Evolutionary conservation across 2,888 invertebrate genomes (phyloP).

Genomic region (Drosophila monieri): DNA sequence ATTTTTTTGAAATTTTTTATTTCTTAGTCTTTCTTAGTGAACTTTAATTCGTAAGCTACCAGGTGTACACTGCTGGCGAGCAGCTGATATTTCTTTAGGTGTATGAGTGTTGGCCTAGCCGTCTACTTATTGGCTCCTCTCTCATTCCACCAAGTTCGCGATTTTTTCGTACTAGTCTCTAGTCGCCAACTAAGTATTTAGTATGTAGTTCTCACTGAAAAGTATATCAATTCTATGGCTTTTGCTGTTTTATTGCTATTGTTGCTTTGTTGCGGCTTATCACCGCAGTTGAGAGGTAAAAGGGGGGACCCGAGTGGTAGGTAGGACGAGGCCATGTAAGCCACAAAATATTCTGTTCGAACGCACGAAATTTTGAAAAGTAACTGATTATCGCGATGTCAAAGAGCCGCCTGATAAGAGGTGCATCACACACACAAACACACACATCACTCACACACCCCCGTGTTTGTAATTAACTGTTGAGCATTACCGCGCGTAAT

Average conservation of each 20-base stretch:
- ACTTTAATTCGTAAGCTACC: background rate
- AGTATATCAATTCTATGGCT: slow-evolving; percentile 36
- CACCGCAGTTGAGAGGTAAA: slow-evolving; percentile 19
- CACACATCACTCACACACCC: slow-evolving; percentile 9
- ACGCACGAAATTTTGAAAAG: slow-evolving; percentile 47
- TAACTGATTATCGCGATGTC: slow-evolving; percentile 52
- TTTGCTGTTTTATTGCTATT: slow-evolving; percentile 2
- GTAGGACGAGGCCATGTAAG: slow-evolving; percentile 53
- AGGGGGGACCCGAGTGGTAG: slow-evolving; percentile 18
- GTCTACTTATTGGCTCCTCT: slow-evolving; percentile 29
- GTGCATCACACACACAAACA: slow-evolving; percentile 2
- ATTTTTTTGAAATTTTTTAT: background rate
- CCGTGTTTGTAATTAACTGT: slow-evolving; percentile 35
- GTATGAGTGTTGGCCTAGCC: slow-evolving; percentile 29
- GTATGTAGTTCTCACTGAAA: slow-evolving; percentile 30
- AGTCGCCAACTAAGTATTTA: slow-evolving; percentile 26
- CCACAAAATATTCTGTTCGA: slow-evolving; percentile 55
- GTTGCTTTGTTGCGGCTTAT: slow-evolving; percentile 53
- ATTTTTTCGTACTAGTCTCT: slow-evolving; percentile 13
- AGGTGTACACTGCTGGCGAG: slow-evolving; percentile 3
- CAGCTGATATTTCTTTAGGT: slow-evolving; percentile 41
- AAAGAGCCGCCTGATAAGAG: slow-evolving; percentile 29
- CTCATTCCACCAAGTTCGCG: slow-evolving; percentile 35
- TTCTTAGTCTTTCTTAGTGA: background rate
- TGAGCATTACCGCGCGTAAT: slow-evolving; percentile 43